Evolutionary conservation across 2,888 invertebrate genomes (phyloP), one percentile per base, ranked within the genome.

Genomic region (Endomychus coccineus): DNA sequence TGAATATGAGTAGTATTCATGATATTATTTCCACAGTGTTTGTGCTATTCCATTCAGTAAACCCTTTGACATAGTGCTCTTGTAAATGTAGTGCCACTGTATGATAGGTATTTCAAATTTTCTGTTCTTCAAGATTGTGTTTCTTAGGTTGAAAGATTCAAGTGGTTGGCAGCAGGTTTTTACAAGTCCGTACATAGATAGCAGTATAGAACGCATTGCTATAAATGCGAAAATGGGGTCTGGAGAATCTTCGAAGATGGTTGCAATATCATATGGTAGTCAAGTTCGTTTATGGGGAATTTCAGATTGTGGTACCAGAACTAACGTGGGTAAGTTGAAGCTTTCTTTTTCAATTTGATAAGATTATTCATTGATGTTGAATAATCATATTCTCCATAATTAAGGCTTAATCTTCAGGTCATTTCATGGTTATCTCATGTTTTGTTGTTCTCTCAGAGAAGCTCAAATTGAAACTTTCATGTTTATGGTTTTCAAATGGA

Each of bases 111-210:
- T n/a, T n/a, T 13, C 16, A 16, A 27, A 34, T 13, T 16, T 34
- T 25, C 13, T 33, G 9, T 25, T 10, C n/a, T 4, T 13, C 10
- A 36, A 19, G 16, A 11, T 25, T 38, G 14, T 28, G 3, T 14
- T 15, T 48, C 52, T 38, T 40, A 65, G 95, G 59, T 77, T 96
- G 58, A 95, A 94, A 66, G 96, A 97, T 65, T 90, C 92, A 0
- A 88, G 87, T 49, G 96, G 96, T 4, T 97, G 96, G 96, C 91
- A 92, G 59, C 79, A 88, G 54, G 84, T 88, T 6, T 96, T 95
- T 68, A 91, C 89, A 36, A 92, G 94, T 45, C 88, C 92, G 0
- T 83, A 89, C 44, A 86, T 95, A 57, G 91, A 92, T 52, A 78
- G 80, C 2, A 77, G 80, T 7, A 90, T 97, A 51, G 92, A 94